These are phyloP conservation scores for Serranus cabrilla DNA, from an alignment of 2,797 vertebrate species.

Conservation along the genomic window DNA sequence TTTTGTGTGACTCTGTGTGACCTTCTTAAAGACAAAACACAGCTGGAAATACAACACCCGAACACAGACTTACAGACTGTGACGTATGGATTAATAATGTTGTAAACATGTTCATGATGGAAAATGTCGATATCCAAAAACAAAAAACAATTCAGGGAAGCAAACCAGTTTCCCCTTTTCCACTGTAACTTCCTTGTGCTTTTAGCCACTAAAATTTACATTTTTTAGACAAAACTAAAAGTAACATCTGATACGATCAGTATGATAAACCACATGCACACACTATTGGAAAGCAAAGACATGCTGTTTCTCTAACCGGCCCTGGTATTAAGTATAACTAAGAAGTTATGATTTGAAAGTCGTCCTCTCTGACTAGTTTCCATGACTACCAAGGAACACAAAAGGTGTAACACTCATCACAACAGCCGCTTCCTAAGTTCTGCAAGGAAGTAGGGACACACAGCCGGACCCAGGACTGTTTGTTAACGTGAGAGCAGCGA, in stretches of 20 bases:
- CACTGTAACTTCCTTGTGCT: conserved; percentile 24
- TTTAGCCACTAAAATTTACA: not conserved
- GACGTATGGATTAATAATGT: not conserved
- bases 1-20: too few relatives aligned
- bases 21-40: too few relatives aligned
- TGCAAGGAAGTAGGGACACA: not conserved
- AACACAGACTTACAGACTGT: not conserved
- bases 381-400: not conserved
- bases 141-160: conserved; percentile 36
- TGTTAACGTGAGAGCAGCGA: not conserved
- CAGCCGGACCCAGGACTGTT: not conserved
- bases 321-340: not conserved
- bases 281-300: not conserved
- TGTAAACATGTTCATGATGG: not conserved
- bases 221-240: not conserved
- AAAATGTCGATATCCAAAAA: conserved; percentile 45
- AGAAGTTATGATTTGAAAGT: not conserved
- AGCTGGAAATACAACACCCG: too few relatives aligned
- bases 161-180: conserved; percentile 60
- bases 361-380: conserved; percentile 1
- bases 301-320: not conserved
- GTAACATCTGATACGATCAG: not conserved
- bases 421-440: not conserved
- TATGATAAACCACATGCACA: not conserved
- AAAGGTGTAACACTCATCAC: not conserved